Base-by-base conservation (phyloP, 2,888 invertebrate genomes). In the Hetaerina titia region DNA sequence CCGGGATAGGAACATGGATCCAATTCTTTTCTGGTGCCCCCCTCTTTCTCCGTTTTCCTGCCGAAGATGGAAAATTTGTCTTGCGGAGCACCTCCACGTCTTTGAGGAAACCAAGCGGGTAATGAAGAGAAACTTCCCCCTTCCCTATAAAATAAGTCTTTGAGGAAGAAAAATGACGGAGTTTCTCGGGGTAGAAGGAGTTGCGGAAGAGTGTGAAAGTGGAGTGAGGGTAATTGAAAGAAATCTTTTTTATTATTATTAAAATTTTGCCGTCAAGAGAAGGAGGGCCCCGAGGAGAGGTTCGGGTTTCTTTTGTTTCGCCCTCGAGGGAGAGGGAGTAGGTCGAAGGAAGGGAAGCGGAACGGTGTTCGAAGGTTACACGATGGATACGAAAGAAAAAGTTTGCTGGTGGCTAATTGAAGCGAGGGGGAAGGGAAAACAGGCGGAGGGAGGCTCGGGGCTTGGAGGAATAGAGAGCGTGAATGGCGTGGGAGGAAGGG, bases 151-250 rank as follows among this genome's bases (percentile, higher is more conserved):
- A 81, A 81, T 31, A 81, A 74, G 45, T 22, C 13, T 92, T 45
- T n/a, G 69, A 92, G 92, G 56, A 56, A 74, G 90, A 90, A 90
- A 90, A 81, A 81, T 81, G 25, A 31, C 81, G 81, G 60, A 60
- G 31, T 11, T 22, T 74, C 8, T 6, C 9, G 8, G 74, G 74
- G 25, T 25, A 8, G n/a, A 7, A 6, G 74, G 25, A 74, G 74
- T 74, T 74, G 25, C 9, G n/a, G n/a, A 7, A 25, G 74, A 25
- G 69, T n/a, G 25, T 25, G 81, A 31, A 81, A 22, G 22, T 81
- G 22, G 17, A 56, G 69, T 19, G 69, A 69, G 56, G 92, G 69
- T 64, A 92, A 92, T 92, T 92, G 92, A 92, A 92, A 56, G 92
- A 63, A 64, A 2, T 64, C 15, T 56, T 56, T 58, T 89, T 89